phyloP scores from a whole-genome alignment of 2,113 vertebrate genomes.

The Paratilapia polleni region DNA sequence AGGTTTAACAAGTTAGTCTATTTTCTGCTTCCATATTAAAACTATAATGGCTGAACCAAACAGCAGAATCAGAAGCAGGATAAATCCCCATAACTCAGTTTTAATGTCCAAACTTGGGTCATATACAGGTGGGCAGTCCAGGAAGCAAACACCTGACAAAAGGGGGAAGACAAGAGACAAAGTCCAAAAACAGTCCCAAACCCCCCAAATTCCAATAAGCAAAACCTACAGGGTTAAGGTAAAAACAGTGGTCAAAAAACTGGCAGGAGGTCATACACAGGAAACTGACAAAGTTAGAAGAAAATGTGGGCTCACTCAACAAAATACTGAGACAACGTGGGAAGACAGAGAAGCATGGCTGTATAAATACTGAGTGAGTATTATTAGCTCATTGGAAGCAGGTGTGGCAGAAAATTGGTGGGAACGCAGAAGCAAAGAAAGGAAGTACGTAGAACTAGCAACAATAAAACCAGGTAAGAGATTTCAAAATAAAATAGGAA shows the following conservation, averaged over 20 bases:
- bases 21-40: too few relatives aligned
- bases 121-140: not conserved
- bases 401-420: not conserved
- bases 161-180: not conserved
- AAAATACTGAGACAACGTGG: not conserved
- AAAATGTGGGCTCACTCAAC: not conserved
- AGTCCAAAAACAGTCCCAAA: not conserved
- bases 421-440: not conserved
- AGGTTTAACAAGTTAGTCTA: too few relatives aligned
- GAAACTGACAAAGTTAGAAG: not conserved
- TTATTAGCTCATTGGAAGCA: not conserved
- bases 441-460: not conserved
- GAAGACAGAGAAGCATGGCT: not conserved
- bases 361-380: not conserved
- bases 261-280: not conserved
- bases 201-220: too few relatives aligned
- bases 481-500: too few relatives aligned
- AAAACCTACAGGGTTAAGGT: not conserved
- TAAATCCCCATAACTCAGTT: not conserved
- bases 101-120: not conserved
- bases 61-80: not conserved
- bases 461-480: not conserved
- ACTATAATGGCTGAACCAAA: too few relatives aligned
- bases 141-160: not conserved
- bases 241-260: not conserved